Base-by-base conservation (phyloP, 2,888 invertebrate genomes). In the Sussaba pulchella region DNA sequence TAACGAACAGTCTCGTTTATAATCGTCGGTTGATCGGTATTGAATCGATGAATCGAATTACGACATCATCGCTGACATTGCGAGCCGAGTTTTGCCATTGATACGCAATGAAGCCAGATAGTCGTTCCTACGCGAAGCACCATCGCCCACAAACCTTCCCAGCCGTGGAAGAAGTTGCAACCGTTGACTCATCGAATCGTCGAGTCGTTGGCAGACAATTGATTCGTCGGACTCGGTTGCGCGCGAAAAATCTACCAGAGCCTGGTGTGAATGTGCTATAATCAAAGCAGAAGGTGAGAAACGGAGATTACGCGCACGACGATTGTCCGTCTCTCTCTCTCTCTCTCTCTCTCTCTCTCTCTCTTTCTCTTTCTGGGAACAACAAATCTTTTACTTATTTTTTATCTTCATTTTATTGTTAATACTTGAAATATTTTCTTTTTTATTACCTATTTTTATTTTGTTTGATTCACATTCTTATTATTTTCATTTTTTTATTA, bases 161-260 rank as follows among this genome's bases (percentile, higher is more conserved):
- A 45, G 39, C 43, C 70, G n/a, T 5, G n/a, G 24, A 45, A 45
- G n/a, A 59, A 47, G 9, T 2, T 72, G 36, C 31, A 67, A 69
- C 52, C 67, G 52, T 75, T 75, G 79, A 80, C 75, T 80, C 75
- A 80, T 80, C 79, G 31, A 2, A 50, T 50, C 43, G 64, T 31
- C 19, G 24, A 50, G 59, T 10, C 24, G 31, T 63, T 12, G n/a
- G 36, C 14, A 17, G 39, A 39, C 39, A 64, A 66, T 66, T 52
- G 21, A 78, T 70, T 47, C 45, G 21, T 31, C 19, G 59, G 43
- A 72, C 14, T 50, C 9, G 52, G n/a, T 39, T 24, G n/a, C n/a
- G 52, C 43, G 36, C 9, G 19, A 45, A 24, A 43, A 43, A 67
- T 64, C 54, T 17, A 45, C 61, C 19, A 31, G 12, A 47, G 12